Evolutionary conservation across 2,888 invertebrate genomes (phyloP).

Genomic region (Eupithecia subumbrata): DNA sequence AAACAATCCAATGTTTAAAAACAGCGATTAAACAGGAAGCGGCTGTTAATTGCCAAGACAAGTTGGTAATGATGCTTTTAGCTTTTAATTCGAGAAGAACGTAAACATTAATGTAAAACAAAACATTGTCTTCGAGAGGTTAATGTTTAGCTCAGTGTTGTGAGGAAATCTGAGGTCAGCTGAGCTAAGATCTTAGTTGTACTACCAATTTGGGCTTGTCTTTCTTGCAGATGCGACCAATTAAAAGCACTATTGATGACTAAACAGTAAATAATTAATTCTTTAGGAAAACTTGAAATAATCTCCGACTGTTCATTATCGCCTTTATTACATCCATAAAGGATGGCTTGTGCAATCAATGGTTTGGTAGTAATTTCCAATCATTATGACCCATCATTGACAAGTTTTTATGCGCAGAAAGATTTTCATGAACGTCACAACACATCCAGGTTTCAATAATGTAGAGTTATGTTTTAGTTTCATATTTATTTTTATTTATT

Average conservation of each 20-base stretch:
- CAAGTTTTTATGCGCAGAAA: neutral
- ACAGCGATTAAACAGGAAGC: conserved; percentile 62
- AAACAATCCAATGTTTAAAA: conserved; percentile 51
- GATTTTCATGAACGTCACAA: neutral
- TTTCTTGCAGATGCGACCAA: neutral
- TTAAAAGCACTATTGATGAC: neutral
- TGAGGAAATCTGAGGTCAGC: neutral
- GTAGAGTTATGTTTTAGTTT: neutral
- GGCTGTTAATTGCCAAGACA: conserved; percentile 40
- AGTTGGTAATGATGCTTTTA: conserved; percentile 45
- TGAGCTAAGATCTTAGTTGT: neutral
- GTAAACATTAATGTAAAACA: conserved; percentile 16
- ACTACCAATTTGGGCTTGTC: neutral
- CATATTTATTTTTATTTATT: no score
- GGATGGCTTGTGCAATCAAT: neutral
- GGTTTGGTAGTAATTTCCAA: neutral
- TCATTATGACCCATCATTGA: neutral
- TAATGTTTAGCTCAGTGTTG: conserved; percentile 4
- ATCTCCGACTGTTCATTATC: no score
- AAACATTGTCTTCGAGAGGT: conserved; percentile 17
- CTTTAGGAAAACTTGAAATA: neutral
- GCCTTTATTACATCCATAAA: neutral
- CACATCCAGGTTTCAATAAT: neutral
- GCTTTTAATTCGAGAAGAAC: conserved; percentile 32
- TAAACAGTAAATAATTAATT: no score